Base-by-base conservation (phyloP, 2,113 vertebrate species). In the Indicator indicator region DNA sequence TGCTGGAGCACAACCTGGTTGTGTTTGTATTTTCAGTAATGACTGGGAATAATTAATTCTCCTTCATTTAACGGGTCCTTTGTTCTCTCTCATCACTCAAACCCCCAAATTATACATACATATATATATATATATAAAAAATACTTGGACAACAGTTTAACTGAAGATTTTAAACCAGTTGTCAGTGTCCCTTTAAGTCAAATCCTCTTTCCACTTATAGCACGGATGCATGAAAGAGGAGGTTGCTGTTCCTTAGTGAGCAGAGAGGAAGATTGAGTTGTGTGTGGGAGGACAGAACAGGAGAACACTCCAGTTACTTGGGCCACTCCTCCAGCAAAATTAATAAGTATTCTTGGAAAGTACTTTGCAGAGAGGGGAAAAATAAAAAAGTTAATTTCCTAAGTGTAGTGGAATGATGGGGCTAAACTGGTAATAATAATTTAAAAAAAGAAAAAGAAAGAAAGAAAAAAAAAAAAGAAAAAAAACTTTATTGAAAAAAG, bases 301-400 rank as follows among this genome's bases (percentile, higher is more conserved):
- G 95, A 94, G 85, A 97, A 87, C 88, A 93, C 94, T 95, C 95
- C 78, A 62, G 70, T 79, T 86, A 88, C 68, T 95, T 90, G 48
- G 86, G 88, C 96, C 93, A 96, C 90, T 76, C 77, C 97, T 95
- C 94, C 83, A 3, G 94, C 81, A 94, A 94, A 97, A 94, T 97
- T 96, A 97, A 79, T 96, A 95, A 95, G 70, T 89, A 63, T 95
- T 90, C 93, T 96, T 84, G 88, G 86, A 94, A 96, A 90, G 93
- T 86, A 83, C 58, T 93, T 97, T 82, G 27, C n/a, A 69, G 46
- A 50, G 16, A 62, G 23, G 12, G 11, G 6, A 6, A 48, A 48
- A 21, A 48, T 78, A 48, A 82, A 27, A 80, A 92, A 85, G 54
- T 82, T 78, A 42, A 83, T 91, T 83, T 96, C 44, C 69, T 42